These are phyloP conservation scores for Liparis tanakae DNA, from an alignment of 2,797 vertebrate species.

Conservation along the genomic window DNA sequence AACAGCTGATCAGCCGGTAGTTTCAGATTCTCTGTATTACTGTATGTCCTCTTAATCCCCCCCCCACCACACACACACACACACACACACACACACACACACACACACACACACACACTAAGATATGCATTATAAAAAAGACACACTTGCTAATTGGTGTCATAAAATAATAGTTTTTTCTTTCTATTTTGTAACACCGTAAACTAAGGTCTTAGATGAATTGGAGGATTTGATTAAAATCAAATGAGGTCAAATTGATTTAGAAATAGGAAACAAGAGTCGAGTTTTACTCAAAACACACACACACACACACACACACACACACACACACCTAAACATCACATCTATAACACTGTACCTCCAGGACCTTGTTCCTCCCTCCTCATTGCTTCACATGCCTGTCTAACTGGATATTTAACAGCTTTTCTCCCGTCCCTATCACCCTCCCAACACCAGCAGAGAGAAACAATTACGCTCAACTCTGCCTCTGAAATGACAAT, in stretches of 20 bases:
- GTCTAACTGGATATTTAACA: slow-evolving; percentile 71
- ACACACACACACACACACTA: neutral
- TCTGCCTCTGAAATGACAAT: slow-evolving; percentile 74
- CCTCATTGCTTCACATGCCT: slow-evolving; percentile 60
- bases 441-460: slow-evolving; percentile 63
- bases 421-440: slow-evolving; percentile 47
- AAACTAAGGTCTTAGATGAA: slow-evolving; percentile 1
- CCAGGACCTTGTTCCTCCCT: slow-evolving; percentile 38
- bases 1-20: neutral
- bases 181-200: neutral
- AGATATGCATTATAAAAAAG: neutral
- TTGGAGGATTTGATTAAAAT: slow-evolving; percentile 24
- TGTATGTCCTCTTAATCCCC: too few relatives aligned
- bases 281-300: neutral
- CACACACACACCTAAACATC: slow-evolving; percentile 18
- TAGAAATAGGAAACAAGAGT: neutral
- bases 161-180: neutral
- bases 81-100: neutral
- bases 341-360: slow-evolving; percentile 28
- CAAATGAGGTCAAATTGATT: slow-evolving; percentile 22
- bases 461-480: slow-evolving; percentile 74
- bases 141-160: neutral
- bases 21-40: neutral
- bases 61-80: too few relatives aligned
- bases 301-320: neutral